phyloP scores from a whole-genome alignment of 2,888 invertebrate species.

The Ennomos erosarius region DNA sequence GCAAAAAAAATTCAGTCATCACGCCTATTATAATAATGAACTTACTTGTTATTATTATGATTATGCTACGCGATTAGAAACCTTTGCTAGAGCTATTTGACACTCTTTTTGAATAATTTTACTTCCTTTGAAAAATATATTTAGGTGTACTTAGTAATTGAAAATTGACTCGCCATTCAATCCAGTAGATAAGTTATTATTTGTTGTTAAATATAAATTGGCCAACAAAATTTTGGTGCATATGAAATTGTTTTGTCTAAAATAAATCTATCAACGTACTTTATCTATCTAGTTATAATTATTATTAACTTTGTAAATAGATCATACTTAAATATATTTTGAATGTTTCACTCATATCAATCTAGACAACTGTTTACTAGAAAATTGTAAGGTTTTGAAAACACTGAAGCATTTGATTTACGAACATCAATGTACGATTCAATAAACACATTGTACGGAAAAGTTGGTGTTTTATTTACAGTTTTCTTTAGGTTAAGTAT shows the following conservation, averaged over 20 bases:
- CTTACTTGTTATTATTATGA: no score
- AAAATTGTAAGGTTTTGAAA: slow-evolving; percentile 75
- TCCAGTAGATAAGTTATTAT: slow-evolving; percentile 21
- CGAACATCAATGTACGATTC: slow-evolving; percentile 78
- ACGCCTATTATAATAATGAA: no score
- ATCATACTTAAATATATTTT: slow-evolving; percentile 75
- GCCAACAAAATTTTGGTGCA: slow-evolving; percentile 63
- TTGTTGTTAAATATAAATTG: slow-evolving; percentile 47
- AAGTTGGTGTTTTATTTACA: slow-evolving; percentile 35
- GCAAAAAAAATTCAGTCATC: no score
- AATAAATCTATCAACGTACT: slow-evolving; percentile 57
- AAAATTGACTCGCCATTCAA: slow-evolving; percentile 2
- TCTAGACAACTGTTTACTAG: slow-evolving; percentile 79
- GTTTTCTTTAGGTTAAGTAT: not conserved
- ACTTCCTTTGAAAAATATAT: no score
- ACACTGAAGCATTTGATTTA: slow-evolving; percentile 78
- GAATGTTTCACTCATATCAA: slow-evolving; percentile 83
- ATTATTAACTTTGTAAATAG: slow-evolving; percentile 74
- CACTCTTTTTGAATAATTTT: no score
- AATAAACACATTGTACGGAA: slow-evolving; percentile 78
- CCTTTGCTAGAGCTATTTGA: no score
- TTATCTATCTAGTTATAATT: slow-evolving; percentile 59
- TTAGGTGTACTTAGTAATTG: no score
- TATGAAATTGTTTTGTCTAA: slow-evolving; percentile 63
- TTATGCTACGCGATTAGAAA: no score